A percentile compares a stretch with the other conserved stretches of the same genome.
Conservation (phyloP, 2,888 invertebrate species). For the Acleris laterana region DNA sequence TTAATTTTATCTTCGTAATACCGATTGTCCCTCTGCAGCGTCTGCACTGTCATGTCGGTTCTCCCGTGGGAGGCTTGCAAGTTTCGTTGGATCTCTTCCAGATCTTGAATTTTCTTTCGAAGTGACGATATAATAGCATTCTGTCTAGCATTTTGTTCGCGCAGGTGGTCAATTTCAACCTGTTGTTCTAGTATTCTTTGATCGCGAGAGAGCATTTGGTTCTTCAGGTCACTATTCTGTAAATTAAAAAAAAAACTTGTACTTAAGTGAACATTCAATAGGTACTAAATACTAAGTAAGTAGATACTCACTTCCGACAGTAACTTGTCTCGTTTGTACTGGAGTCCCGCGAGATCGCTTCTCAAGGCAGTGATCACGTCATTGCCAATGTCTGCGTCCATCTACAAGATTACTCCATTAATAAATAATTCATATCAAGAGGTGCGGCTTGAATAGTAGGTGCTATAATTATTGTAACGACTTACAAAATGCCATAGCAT, state of each 20-base stretch:
- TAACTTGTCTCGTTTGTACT: slow-evolving; percentile 92
- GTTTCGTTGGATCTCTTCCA: slow-evolving; percentile 91
- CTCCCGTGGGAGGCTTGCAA: slow-evolving; percentile 86
- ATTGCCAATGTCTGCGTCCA: slow-evolving; percentile 83
- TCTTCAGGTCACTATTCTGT: slow-evolving; percentile 89
- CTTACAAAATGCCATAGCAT: slow-evolving; percentile 61
- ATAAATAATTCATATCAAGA: slow-evolving; percentile 27
- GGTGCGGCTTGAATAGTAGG: slow-evolving; percentile 26
- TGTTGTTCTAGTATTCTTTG: slow-evolving; percentile 90
- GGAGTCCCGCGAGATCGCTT: slow-evolving; percentile 93
- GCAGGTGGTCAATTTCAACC: slow-evolving; percentile 90
- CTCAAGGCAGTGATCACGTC: slow-evolving; percentile 90
- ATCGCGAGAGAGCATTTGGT: slow-evolving; percentile 88
- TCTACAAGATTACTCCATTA: slow-evolving; percentile 59
- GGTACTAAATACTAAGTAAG: background rate
- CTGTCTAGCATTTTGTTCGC: slow-evolving; percentile 93
- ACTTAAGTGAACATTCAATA: background rate
- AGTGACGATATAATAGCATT: slow-evolving; percentile 91
- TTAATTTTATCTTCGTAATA: slow-evolving; percentile 90
- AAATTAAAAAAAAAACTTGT: slow-evolving; percentile 41
- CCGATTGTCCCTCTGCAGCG: slow-evolving; percentile 89
- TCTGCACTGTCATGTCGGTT: slow-evolving; percentile 89
- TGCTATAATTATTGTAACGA: slow-evolving; percentile 37
- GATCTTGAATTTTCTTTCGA: slow-evolving; percentile 90
- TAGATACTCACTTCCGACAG: slow-evolving; percentile 86